Evolutionary conservation across 2,888 invertebrate genomes (phyloP).

Genomic region (Fabriciana adippe): DNA sequence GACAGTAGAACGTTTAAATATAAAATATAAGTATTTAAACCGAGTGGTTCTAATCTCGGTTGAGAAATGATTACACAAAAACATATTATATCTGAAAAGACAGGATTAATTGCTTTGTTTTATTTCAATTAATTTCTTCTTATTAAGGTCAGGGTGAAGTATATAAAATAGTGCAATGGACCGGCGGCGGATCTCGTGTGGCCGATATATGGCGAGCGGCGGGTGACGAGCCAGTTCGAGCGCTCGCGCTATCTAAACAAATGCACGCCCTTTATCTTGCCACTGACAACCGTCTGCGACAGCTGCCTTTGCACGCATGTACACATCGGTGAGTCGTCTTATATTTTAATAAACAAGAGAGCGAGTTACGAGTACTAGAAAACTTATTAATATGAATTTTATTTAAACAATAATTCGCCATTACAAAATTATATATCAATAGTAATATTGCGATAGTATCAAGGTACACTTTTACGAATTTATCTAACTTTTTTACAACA

Average conservation of each 20-base stretch:
- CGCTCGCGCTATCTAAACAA: conserved; percentile 80
- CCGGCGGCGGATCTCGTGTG: conserved; percentile 78
- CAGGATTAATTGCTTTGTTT: background rate
- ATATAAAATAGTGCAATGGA: conserved; percentile 85
- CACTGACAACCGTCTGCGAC: conserved; percentile 82
- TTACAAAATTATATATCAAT: too few species aligned
- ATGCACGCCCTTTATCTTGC: conserved; percentile 83
- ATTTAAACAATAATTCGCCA: too few species aligned
- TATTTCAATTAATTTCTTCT: background rate
- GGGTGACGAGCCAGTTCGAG: conserved; percentile 80
- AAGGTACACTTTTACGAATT: too few species aligned
- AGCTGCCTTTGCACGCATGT: conserved; percentile 78
- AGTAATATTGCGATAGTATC: too few species aligned
- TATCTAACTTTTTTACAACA: too few species aligned
- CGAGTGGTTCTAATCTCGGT: too few species aligned
- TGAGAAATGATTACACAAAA: too few species aligned
- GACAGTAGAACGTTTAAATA: too few species aligned
- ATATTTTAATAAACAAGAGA: background rate
- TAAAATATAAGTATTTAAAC: too few species aligned
- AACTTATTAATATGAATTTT: too few species aligned
- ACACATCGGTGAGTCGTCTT: conserved; percentile 59
- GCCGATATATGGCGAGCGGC: conserved; percentile 84
- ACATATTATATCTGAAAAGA: too few species aligned
- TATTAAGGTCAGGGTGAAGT: conserved; percentile 78
- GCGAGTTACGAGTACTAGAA: too few species aligned